phyloP scores from a whole-genome alignment of 2,113 vertebrate genomes.

The Sapajus apella region DNA sequence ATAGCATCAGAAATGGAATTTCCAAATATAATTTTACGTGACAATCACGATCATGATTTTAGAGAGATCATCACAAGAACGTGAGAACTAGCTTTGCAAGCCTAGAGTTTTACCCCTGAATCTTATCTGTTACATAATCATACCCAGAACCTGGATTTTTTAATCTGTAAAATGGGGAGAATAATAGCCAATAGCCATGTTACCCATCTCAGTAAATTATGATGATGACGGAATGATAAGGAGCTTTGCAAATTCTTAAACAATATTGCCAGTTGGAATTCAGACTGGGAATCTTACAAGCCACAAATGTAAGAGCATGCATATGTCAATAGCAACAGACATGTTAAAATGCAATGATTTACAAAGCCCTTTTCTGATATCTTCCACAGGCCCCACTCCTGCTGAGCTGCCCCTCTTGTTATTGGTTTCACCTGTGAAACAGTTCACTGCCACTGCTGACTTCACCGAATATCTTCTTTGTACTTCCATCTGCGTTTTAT shows the following conservation, averaged over 20 bases:
- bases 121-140: neutral
- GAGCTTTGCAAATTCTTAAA: neutral
- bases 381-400: constrained; percentile 68
- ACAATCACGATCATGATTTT: neutral
- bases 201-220: neutral
- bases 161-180: neutral
- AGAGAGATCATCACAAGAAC: neutral
- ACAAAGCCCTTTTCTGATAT: constrained; percentile 67
- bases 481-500: constrained; percentile 86
- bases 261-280: neutral
- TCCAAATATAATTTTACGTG: neutral
- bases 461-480: constrained; percentile 82
- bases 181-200: neutral
- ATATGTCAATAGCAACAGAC: constrained; percentile 18
- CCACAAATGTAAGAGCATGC: neutral
- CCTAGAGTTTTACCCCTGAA: neutral
- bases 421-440: constrained; percentile 83
- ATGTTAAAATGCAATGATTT: constrained; percentile 60
- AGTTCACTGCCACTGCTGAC: constrained; percentile 82
- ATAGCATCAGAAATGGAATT: neutral
- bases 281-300: neutral
- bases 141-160: neutral
- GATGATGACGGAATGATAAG: neutral
- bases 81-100: neutral
- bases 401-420: constrained; percentile 77